These are phyloP conservation scores for Pogonomyrmex californicus DNA, from an alignment of 1,140 invertebrate genomes.

Conservation along the genomic window DNA sequence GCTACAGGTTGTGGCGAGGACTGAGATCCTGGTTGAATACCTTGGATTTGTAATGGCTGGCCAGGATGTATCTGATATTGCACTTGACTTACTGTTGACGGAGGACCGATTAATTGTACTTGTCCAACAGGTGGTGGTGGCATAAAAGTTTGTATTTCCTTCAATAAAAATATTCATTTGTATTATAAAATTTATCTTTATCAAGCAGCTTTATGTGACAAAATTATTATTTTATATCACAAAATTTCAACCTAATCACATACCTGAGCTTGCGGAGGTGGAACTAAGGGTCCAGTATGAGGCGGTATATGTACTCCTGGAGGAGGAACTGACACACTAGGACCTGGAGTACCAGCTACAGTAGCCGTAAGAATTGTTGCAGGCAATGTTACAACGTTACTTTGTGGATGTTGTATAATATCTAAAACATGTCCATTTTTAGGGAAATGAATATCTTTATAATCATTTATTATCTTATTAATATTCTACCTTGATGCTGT, in stretches of 20 bases:
- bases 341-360: conserved; percentile 82
- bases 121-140: conserved; percentile 82
- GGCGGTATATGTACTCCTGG: conserved; percentile 83
- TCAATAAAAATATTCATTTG: conserved; percentile 48
- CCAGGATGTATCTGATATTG: conserved; percentile 86
- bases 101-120: conserved; percentile 84
- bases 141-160: conserved; percentile 85
- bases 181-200: neutral
- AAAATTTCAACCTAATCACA: conserved; percentile 23
- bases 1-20: conserved; percentile 83
- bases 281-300: conserved; percentile 83
- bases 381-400: conserved; percentile 84
- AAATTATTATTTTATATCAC: too few relatives aligned
- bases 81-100: conserved; percentile 84
- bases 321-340: conserved; percentile 81
- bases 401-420: conserved; percentile 86
- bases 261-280: conserved; percentile 84
- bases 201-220: neutral
- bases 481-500: conserved; percentile 84
- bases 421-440: conserved; percentile 68
- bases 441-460: too few relatives aligned
- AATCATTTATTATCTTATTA: too few relatives aligned
- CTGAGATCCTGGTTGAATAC: conserved; percentile 82
- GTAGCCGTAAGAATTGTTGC: conserved; percentile 85
- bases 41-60: conserved; percentile 84